phyloP scores from a whole-genome alignment of 2,888 invertebrate genomes.

The Rotaria macrura region DNA sequence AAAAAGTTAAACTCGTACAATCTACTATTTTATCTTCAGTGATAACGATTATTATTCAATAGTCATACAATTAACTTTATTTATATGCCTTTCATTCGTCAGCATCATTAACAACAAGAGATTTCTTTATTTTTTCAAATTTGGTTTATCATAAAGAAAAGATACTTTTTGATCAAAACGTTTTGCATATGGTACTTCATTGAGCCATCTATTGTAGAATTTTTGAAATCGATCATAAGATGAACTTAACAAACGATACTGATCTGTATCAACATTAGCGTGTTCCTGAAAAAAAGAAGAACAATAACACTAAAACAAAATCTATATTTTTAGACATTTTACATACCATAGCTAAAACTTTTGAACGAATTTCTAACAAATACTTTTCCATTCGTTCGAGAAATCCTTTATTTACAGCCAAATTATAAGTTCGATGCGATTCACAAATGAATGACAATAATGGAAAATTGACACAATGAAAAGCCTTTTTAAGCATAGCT shows the following conservation, averaged over 20 bases:
- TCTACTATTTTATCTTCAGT: too few relatives aligned
- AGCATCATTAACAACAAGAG: too few relatives aligned
- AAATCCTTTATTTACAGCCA: neutral
- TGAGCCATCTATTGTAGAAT: neutral
- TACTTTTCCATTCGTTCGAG: neutral
- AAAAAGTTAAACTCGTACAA: too few relatives aligned
- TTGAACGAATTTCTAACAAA: neutral
- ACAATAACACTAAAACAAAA: too few relatives aligned
- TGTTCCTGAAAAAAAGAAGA: neutral
- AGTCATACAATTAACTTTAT: too few relatives aligned
- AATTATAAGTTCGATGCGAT: neutral
- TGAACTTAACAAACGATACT: neutral
- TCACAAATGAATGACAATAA: neutral
- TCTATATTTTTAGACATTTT: too few relatives aligned
- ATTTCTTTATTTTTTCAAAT: neutral
- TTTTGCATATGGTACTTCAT: neutral
- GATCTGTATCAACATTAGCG: neutral
- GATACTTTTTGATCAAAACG: conserved; percentile 5
- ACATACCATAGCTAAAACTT: neutral
- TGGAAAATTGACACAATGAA: neutral
- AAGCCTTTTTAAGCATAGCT: neutral
- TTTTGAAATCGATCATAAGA: conserved; percentile 21
- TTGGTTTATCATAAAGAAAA: neutral
- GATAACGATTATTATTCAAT: too few relatives aligned
- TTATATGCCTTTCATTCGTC: too few relatives aligned